phyloP scores from a whole-genome alignment of 2,797 vertebrate species.

The Scolopax bukidnonensis region DNA sequence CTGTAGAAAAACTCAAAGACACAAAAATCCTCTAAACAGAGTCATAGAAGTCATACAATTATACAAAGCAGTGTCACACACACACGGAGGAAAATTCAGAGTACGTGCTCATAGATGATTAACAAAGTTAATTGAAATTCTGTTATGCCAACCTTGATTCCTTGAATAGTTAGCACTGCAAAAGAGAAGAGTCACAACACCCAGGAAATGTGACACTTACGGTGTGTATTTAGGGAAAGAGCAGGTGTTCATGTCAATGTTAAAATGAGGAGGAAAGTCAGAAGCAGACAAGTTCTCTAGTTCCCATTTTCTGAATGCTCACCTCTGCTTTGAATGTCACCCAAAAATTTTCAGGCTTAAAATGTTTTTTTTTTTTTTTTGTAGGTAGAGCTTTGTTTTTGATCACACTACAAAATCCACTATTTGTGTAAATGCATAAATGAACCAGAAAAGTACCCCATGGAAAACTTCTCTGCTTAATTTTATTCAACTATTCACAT shows the following conservation, averaged over 20 bases:
- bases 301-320: not conserved
- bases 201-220: not conserved
- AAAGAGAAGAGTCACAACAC: not conserved
- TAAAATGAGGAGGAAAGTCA: not conserved
- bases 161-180: not conserved
- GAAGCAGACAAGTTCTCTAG: not conserved
- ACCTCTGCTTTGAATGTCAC: not conserved
- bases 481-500: not conserved
- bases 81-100: not conserved
- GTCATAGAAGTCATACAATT: not conserved
- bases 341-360: not conserved
- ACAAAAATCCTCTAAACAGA: not conserved
- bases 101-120: not conserved
- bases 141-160: not conserved
- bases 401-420: not conserved
- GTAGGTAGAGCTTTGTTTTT: fast-evolving
- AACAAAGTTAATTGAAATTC: not conserved
- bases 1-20: not conserved
- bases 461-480: not conserved
- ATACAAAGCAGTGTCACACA: not conserved
- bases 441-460: not conserved
- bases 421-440: not conserved
- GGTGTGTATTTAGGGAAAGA: not conserved
- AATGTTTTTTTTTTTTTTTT: not conserved
- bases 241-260: not conserved